These are phyloP conservation scores for Stegophylla sp. DNA, from an alignment of 2,888 invertebrate genomes.

Conservation along the genomic window DNA sequence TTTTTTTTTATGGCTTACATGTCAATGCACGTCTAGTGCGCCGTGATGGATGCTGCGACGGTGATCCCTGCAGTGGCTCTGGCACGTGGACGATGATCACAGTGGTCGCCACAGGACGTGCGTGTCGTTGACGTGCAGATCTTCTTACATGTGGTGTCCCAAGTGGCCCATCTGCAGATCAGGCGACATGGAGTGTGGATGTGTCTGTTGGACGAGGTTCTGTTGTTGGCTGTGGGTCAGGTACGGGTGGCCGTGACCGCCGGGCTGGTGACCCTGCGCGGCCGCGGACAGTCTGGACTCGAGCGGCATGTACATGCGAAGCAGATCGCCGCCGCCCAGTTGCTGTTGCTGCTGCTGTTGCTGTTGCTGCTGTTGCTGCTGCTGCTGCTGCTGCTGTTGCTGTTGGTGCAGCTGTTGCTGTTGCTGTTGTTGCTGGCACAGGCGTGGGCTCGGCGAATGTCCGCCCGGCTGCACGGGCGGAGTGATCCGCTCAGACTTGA, in stretches of 20 bases:
- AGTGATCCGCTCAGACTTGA: slow-evolving; percentile 87
- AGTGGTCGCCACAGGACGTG: no score
- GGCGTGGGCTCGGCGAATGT: slow-evolving; percentile 66
- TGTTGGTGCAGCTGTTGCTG: slow-evolving; percentile 22
- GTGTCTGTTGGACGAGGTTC: slow-evolving; percentile 35
- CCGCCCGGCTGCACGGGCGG: slow-evolving; percentile 70
- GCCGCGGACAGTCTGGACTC: slow-evolving; percentile 53
- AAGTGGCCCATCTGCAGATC: slow-evolving; percentile 54
- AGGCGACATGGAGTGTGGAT: slow-evolving; percentile 56
- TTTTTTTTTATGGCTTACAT: slow-evolving; percentile 19
- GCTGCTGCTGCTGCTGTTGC: slow-evolving; percentile 61
- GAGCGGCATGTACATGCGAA: slow-evolving; percentile 55
- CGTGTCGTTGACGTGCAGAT: background rate
- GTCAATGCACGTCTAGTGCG: background rate
- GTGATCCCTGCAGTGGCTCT: background rate
- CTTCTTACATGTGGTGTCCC: slow-evolving; percentile 44
- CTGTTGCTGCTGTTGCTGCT: slow-evolving; percentile 6
- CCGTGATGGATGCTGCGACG: background rate
- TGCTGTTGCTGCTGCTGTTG: slow-evolving; percentile 28
- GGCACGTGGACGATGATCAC: background rate
- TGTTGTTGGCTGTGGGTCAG: slow-evolving; percentile 42
- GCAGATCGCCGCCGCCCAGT: slow-evolving; percentile 28
- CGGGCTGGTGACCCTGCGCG: slow-evolving; percentile 50
- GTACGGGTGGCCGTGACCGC: slow-evolving; percentile 42
- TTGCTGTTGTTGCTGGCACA: slow-evolving; percentile 52